Evolutionary conservation across 1,140 invertebrate species (phyloP).

Genomic region (Bilobella aurantiaca): DNA sequence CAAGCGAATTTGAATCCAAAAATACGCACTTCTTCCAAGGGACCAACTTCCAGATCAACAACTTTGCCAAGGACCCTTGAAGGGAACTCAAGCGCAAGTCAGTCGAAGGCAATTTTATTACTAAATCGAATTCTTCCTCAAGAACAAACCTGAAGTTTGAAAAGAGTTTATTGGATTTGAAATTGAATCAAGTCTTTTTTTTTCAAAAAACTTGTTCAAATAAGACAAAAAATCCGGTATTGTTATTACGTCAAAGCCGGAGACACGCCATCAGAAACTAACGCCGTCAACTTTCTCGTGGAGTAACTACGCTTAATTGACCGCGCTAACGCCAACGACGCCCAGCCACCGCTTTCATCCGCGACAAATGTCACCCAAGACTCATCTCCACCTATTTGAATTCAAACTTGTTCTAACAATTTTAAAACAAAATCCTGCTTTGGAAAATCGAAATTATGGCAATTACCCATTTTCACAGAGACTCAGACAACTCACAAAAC

Average conservation of each 20-base stretch:
- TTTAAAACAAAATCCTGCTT: background rate
- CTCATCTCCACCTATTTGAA: constrained; percentile 36
- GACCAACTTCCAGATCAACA: background rate
- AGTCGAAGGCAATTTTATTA: background rate
- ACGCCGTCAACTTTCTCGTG: background rate
- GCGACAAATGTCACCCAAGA: constrained; percentile 35
- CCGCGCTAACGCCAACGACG: background rate
- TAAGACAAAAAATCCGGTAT: background rate
- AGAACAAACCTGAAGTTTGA: constrained; percentile 4
- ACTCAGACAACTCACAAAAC: too few relatives aligned
- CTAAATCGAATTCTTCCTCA: constrained; percentile 1
- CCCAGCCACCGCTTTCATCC: background rate
- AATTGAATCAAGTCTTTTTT: background rate
- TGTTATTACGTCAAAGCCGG: background rate
- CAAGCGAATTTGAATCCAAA: background rate
- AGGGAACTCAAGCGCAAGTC: background rate
- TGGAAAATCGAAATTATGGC: background rate
- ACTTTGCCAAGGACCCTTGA: background rate
- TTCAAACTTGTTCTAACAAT: background rate
- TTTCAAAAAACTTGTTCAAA: background rate
- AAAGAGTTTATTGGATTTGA: background rate
- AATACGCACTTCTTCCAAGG: constrained; percentile 7
- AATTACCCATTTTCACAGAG: too few relatives aligned
- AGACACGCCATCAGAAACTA: background rate
- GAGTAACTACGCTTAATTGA: constrained; percentile 1